Conservation (phyloP, 2,888 invertebrate species). For the Pharmacophagus antenor region DNA sequence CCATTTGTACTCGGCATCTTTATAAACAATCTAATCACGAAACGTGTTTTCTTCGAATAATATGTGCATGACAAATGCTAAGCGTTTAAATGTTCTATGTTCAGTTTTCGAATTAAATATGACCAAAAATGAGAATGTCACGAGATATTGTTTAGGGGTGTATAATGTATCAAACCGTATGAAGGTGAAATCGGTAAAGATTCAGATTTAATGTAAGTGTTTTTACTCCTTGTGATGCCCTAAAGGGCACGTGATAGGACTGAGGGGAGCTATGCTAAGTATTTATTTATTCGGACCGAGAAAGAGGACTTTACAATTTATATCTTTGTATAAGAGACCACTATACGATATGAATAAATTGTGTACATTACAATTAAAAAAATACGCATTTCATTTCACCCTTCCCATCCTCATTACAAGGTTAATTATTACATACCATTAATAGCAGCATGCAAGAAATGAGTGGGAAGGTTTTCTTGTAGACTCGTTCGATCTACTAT, state of each 20-base stretch:
- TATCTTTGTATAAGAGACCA: slow-evolving; percentile 79
- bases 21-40: slow-evolving; percentile 33
- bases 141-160: slow-evolving; percentile 33
- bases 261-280: slow-evolving; percentile 66
- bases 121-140: slow-evolving; percentile 29
- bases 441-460: too few relatives aligned
- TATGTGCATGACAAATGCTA: slow-evolving; percentile 30
- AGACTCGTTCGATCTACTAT: too few relatives aligned
- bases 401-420: slow-evolving; percentile 20
- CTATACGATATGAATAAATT: slow-evolving; percentile 80
- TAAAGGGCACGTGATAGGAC: slow-evolving; percentile 68
- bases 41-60: slow-evolving; percentile 35
- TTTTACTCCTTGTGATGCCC: slow-evolving; percentile 61
- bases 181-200: slow-evolving; percentile 62
- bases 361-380: slow-evolving; percentile 76
- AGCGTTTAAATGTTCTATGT: slow-evolving; percentile 29
- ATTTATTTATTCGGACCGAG: slow-evolving; percentile 77
- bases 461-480: too few relatives aligned
- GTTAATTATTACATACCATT: too few relatives aligned
- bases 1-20: slow-evolving; percentile 37
- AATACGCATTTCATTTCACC: slow-evolving; percentile 59
- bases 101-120: slow-evolving; percentile 13
- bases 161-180: slow-evolving; percentile 49
- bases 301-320: slow-evolving; percentile 79
- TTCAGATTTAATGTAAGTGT: slow-evolving; percentile 52